phyloP scores from a whole-genome alignment of 2,797 vertebrate species.

The Pipistrellus pygmaeus region DNA sequence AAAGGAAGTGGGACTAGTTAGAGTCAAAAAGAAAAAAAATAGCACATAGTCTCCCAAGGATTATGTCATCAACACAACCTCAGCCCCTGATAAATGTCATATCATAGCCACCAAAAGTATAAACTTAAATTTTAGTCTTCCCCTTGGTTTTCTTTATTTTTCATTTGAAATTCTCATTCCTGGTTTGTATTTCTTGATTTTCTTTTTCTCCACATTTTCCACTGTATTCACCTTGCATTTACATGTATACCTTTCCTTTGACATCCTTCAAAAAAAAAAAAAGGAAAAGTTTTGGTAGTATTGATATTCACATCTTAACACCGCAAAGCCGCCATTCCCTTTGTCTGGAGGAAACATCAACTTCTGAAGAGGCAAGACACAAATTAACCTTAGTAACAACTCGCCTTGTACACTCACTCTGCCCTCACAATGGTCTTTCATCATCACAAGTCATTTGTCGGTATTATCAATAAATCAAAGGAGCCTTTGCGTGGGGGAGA shows the following conservation, averaged over 20 bases:
- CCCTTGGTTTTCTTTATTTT: not conserved
- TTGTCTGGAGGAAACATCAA: not conserved
- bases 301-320: not conserved
- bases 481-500: not conserved
- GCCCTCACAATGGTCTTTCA: slow-evolving; percentile 43
- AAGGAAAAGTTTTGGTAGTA: not conserved
- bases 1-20: not conserved
- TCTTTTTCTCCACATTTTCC: slow-evolving; percentile 15
- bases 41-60: slow-evolving; percentile 51
- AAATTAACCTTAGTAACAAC: slow-evolving; percentile 59
- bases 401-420: not conserved
- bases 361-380: slow-evolving; percentile 56
- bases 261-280: not conserved
- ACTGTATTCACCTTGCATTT: slow-evolving; percentile 10
- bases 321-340: not conserved
- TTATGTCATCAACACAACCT: not conserved
- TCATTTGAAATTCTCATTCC: not conserved
- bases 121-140: not conserved
- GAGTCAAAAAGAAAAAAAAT: not conserved
- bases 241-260: slow-evolving; percentile 1
- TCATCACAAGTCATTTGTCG: slow-evolving; percentile 49
- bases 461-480: slow-evolving; percentile 66
- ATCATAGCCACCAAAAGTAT: not conserved
- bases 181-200: not conserved
- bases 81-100: not conserved